Evolutionary conservation across 1,140 invertebrate species (phyloP).

Genomic region (Polyergus mexicanus): DNA sequence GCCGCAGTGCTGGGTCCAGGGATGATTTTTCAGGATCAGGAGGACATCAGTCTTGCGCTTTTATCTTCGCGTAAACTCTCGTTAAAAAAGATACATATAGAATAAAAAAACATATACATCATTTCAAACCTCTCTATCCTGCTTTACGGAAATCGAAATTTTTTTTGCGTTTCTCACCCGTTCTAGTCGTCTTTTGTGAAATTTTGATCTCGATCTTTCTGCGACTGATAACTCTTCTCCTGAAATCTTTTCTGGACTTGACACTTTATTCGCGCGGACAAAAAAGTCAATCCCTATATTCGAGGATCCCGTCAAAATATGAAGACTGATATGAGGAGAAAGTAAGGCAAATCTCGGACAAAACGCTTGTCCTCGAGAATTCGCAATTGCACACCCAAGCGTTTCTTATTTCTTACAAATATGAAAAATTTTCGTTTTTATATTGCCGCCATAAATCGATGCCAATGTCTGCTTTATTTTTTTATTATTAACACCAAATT

Average conservation of each 20-base stretch:
- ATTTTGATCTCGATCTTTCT: background rate
- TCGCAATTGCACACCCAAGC: background rate
- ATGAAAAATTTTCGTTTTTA: conserved; percentile 30
- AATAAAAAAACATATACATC: conserved; percentile 64
- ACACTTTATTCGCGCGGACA: conserved; percentile 50
- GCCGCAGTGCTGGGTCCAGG: conserved; percentile 62
- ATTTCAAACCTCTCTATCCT: conserved; percentile 4
- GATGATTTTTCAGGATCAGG: conserved; percentile 50
- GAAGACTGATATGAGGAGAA: conserved; percentile 48
- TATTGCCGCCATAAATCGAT: conserved; percentile 18
- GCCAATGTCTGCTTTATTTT: conserved; percentile 21
- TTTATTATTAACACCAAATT: conserved; percentile 36
- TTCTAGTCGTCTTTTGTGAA: conserved; percentile 26
- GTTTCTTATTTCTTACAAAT: conserved; percentile 45
- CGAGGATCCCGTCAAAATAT: conserved; percentile 16
- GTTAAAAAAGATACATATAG: conserved; percentile 58
- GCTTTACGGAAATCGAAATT: conserved; percentile 15
- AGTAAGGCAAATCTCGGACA: conserved; percentile 41
- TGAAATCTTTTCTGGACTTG: conserved; percentile 67
- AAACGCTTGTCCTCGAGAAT: conserved; percentile 30
- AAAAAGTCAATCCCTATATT: conserved; percentile 23
- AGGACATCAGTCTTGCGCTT: conserved; percentile 56
- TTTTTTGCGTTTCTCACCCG: conserved; percentile 37
- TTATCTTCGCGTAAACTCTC: conserved; percentile 46
- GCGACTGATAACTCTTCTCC: conserved; percentile 42